phyloP scores from a whole-genome alignment of 1,140 invertebrate species.

The Parasteatoda tepidariorum region DNA sequence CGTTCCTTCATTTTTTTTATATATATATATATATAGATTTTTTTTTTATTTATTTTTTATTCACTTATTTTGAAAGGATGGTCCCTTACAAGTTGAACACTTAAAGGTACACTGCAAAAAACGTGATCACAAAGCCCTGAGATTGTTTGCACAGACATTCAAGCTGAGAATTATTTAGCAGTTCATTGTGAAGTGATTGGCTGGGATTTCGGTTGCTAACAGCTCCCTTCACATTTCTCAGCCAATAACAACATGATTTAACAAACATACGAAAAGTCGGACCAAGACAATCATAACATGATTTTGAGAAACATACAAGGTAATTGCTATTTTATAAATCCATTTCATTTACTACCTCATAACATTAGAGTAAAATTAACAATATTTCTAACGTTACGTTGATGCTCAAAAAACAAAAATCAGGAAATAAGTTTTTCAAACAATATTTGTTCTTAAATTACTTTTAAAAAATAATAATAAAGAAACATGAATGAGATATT shows the following conservation, averaged over 20 bases:
- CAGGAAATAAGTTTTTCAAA: background rate
- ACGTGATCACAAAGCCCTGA: conserved; percentile 61
- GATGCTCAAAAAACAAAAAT: background rate
- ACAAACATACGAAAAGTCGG: background rate
- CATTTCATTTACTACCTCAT: no score
- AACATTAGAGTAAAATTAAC: background rate
- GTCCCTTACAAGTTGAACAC: conserved; percentile 62
- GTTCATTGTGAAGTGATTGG: conserved; percentile 3
- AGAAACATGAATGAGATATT: no score
- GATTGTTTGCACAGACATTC: conserved; percentile 54
- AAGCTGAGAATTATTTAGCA: conserved; percentile 35
- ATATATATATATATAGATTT: no score
- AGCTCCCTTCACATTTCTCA: conserved; percentile 19
- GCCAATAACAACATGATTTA: background rate
- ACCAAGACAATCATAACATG: background rate
- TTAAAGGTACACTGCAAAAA: conserved; percentile 61
- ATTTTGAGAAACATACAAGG: background rate
- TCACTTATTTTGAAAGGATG: conserved; percentile 46
- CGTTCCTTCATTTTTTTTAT: conserved; percentile 41
- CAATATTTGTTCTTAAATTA: background rate
- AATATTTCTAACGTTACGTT: background rate
- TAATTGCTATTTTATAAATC: no score
- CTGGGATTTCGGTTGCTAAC: conserved; percentile 11
- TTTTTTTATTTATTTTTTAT: conserved; percentile 29
- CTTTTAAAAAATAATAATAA: background rate